These are phyloP conservation scores for Caenorhabditis elegans DNA, from an alignment of 1,140 invertebrate species.

Conservation along the genomic window DNA sequence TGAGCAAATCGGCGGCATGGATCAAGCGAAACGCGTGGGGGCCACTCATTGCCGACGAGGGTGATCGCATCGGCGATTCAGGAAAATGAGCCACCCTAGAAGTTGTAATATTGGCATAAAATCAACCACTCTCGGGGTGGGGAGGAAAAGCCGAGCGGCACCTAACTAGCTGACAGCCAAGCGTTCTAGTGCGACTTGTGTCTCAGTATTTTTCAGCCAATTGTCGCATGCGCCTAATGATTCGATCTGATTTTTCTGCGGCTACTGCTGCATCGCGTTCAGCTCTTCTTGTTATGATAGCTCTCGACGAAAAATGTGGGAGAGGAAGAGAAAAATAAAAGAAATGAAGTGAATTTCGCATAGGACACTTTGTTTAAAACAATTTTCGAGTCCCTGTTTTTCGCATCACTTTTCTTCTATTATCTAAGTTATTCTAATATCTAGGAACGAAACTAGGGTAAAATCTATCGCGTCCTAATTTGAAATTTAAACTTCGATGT, in stretches of 20 bases:
- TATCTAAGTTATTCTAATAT: too few relatives aligned
- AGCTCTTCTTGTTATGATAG: background rate
- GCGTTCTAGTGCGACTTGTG: background rate
- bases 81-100: conserved; percentile 12
- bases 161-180: conserved; percentile 16
- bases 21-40: conserved; percentile 31
- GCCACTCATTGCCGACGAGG: conserved; percentile 17
- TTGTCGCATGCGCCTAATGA: conserved; percentile 30
- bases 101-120: conserved; percentile 31
- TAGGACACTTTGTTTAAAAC: background rate
- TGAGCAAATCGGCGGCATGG: conserved; percentile 30
- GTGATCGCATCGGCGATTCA: conserved; percentile 25
- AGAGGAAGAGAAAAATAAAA: background rate
- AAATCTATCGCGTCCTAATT: too few relatives aligned
- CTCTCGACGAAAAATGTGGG: background rate
- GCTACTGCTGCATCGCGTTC: background rate
- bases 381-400: too few relatives aligned
- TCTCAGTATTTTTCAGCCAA: conserved; percentile 23
- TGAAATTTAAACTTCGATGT: conserved; percentile 1
- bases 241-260: conserved; percentile 7
- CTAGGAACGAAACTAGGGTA: too few relatives aligned
- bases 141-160: background rate
- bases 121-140: background rate
- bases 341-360: conserved; percentile 17
- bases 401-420: too few relatives aligned